A percentile compares a stretch with the other conserved stretches of the same genome.
Conservation (phyloP, 2,888 invertebrate species). For the Zygogramma bicolorata region DNA sequence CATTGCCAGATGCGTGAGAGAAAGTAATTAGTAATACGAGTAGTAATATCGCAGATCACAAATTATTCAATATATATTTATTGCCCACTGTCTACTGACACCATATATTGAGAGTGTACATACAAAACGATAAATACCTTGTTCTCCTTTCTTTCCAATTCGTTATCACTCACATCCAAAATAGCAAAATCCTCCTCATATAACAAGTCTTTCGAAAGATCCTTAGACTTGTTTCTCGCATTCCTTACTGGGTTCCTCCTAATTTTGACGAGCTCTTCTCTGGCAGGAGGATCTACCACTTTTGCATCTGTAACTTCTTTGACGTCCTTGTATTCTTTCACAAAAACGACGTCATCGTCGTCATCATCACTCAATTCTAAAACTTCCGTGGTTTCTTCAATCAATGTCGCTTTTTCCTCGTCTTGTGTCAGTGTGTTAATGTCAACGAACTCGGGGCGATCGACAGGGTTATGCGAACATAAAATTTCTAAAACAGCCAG, state of each 20-base stretch:
- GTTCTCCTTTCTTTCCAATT: conserved; percentile 39
- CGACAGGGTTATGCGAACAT: conserved; percentile 25
- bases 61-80: too few species aligned
- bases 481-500: conserved; percentile 35
- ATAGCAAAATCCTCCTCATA: conserved; percentile 52
- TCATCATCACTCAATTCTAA: conserved; percentile 36
- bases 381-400: conserved; percentile 18
- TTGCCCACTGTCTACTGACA: too few species aligned
- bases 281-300: neutral
- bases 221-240: conserved; percentile 42
- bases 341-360: conserved; percentile 51
- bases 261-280: conserved; percentile 18
- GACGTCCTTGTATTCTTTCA: conserved; percentile 43
- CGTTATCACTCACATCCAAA: conserved; percentile 49
- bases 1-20: too few species aligned
- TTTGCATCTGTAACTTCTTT: neutral
- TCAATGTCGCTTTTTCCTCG: neutral
- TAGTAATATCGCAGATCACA: too few species aligned
- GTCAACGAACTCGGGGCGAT: conserved; percentile 49
- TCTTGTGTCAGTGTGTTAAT: conserved; percentile 44
- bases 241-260: conserved; percentile 51
- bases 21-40: too few species aligned
- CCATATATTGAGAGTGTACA: too few species aligned
- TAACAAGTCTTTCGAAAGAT: conserved; percentile 45
- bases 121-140: conserved; percentile 28